Evolutionary conservation across 2,797 vertebrate genomes (phyloP).

Genomic region (Parauchenoglanis ngamensis): DNA sequence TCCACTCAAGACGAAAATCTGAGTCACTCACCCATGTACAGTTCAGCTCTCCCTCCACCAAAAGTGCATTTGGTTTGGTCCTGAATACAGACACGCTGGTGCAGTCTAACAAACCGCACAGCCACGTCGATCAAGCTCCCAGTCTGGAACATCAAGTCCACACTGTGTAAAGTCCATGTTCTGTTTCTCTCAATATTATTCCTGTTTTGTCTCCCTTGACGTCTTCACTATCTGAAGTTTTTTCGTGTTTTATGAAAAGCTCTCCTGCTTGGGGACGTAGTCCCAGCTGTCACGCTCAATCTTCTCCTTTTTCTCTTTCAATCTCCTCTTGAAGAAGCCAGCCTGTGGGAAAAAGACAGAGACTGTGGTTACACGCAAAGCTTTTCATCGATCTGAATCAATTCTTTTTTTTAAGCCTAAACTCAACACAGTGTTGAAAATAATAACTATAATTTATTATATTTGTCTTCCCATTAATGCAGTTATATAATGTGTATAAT

Average conservation of each 20-base stretch:
- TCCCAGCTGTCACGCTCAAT: conserved; percentile 85
- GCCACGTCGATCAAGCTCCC: background rate
- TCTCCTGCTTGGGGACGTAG: conserved; percentile 80
- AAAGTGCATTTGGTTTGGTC: conserved; percentile 40
- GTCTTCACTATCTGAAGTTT: background rate
- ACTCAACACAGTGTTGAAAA: background rate
- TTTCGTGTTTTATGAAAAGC: conserved; percentile 48
- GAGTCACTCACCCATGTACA: background rate
- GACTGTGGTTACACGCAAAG: background rate
- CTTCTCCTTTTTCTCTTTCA: conserved; percentile 68
- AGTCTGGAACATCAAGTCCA: conserved; percentile 10
- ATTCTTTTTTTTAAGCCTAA: background rate
- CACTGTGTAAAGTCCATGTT: conserved; percentile 12
- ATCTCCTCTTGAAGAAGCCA: conserved; percentile 91
- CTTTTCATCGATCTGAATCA: background rate
- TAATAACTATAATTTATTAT: background rate
- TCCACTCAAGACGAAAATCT: background rate
- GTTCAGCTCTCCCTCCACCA: background rate
- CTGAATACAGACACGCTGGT: background rate
- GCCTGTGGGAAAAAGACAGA: conserved; percentile 67
- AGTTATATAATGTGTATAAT: background rate
- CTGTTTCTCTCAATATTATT: conserved; percentile 11
- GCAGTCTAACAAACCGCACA: background rate
- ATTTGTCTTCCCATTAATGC: background rate
- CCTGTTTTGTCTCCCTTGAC: background rate